A percentile compares a stretch with the other conserved stretches of the same genome.
phyloP scores from a whole-genome alignment of 2,113 vertebrate species.

The Indri indri region DNA sequence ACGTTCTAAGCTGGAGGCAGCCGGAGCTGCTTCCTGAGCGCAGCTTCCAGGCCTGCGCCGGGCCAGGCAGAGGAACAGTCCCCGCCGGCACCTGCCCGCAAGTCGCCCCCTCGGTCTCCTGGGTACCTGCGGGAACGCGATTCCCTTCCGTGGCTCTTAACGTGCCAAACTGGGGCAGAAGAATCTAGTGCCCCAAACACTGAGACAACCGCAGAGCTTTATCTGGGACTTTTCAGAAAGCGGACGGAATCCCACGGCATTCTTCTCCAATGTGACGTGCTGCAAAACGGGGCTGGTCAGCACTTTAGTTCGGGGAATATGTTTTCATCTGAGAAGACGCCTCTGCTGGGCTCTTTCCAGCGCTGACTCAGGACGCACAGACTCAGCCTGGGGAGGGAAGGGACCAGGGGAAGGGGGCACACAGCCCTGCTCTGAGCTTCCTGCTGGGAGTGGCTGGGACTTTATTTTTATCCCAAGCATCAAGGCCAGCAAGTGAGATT shows the following conservation, averaged over 20 bases:
- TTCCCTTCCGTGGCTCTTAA: constrained; percentile 51
- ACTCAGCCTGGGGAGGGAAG: constrained; percentile 28
- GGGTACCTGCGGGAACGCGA: neutral
- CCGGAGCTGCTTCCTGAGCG: neutral
- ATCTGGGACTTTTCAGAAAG: constrained; percentile 70
- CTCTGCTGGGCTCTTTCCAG: neutral
- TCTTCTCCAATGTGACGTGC: constrained; percentile 16
- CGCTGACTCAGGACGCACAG: constrained; percentile 3
- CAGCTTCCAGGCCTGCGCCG: neutral
- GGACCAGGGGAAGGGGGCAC: neutral
- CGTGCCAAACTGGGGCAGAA: constrained; percentile 52
- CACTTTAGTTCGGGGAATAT: constrained; percentile 55
- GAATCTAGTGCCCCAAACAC: constrained; percentile 2
- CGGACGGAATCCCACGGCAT: constrained; percentile 48
- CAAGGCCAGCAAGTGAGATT: neutral
- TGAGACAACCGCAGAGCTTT: constrained; percentile 64
- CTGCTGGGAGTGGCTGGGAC: neutral
- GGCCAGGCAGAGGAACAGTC: neutral
- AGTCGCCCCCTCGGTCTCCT: neutral
- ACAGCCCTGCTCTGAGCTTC: neutral
- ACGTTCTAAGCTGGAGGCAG: neutral
- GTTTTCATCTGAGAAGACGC: constrained; percentile 70
- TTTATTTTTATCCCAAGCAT: too few relatives aligned
- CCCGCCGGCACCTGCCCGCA: neutral
- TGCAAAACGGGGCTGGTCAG: constrained; percentile 54